Evolutionary conservation across 2,888 invertebrate genomes (phyloP).

Genomic region (Lottia scabra): DNA sequence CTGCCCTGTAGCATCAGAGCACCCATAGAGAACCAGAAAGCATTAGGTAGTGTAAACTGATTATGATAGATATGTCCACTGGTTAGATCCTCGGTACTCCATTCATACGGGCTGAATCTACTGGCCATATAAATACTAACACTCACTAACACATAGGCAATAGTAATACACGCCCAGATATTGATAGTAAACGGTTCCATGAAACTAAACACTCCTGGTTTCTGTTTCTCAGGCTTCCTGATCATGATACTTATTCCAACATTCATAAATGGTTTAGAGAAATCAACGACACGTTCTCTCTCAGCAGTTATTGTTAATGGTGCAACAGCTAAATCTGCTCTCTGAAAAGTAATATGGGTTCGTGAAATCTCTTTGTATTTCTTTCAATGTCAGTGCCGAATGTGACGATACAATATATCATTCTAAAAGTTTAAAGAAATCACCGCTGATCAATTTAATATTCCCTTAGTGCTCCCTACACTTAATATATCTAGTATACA

Average conservation of each 20-base stretch:
- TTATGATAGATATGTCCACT: conserved; percentile 51
- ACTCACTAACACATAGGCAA: conserved; percentile 96
- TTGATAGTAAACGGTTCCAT: conserved; percentile 96
- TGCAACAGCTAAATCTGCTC: conserved; percentile 95
- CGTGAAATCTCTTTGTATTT: no score
- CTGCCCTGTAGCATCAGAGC: conserved; percentile 99
- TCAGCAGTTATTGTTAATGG: conserved; percentile 94
- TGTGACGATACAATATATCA: no score
- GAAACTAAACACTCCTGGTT: conserved; percentile 95
- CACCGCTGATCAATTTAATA: no score
- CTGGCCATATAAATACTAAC: conserved; percentile 83
- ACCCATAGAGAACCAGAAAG: conserved; percentile 96
- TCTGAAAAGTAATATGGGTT: conserved; percentile 73
- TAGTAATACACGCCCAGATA: conserved; percentile 89
- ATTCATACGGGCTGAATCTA: conserved; percentile 96
- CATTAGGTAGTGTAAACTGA: conserved; percentile 90
- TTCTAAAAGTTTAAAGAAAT: no score
- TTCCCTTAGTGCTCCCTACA: no score
- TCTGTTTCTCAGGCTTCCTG: conserved; percentile 89
- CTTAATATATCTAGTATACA: no score
- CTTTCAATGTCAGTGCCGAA: no score
- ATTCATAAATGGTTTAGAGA: conserved; percentile 97
- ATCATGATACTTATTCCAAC: conserved; percentile 96
- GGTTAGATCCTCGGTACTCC: conserved; percentile 76
- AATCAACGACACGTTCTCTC: conserved; percentile 93